These are phyloP conservation scores for Chloebia gouldiae DNA, from an alignment of 2,113 vertebrate genomes.

Conservation along the genomic window DNA sequence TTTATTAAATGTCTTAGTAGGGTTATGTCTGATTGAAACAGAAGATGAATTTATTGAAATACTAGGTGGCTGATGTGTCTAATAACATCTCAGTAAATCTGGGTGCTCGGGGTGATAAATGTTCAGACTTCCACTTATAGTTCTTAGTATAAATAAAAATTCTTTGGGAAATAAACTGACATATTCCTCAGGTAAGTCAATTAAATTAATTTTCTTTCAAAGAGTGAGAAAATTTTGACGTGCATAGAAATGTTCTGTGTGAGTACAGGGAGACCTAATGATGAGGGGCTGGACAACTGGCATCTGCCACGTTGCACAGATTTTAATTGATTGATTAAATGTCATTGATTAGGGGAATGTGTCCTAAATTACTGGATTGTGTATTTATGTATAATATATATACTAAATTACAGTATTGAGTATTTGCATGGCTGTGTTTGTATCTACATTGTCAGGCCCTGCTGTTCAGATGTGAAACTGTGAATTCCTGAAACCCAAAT, in stretches of 20 bases:
- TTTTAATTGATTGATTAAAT: not conserved
- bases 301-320: not conserved
- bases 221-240: not conserved
- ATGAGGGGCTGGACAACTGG: not conserved
- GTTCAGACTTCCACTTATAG: not conserved
- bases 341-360: not conserved
- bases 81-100: not conserved
- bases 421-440: not conserved
- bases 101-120: not conserved
- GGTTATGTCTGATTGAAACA: constrained; percentile 5
- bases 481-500: not conserved
- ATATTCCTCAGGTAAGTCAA: not conserved
- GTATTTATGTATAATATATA: not conserved
- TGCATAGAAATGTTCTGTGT: not conserved
- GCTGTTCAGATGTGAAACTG: not conserved
- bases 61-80: not conserved
- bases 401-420: not conserved
- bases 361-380: not conserved
- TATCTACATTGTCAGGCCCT: not conserved
- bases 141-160: not conserved
- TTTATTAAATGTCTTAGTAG: not conserved
- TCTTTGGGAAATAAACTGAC: not conserved
- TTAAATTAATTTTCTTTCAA: not conserved
- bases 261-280: not conserved
- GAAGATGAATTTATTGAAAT: not conserved